These are phyloP conservation scores for Erannis defoliaria DNA, from an alignment of 2,888 invertebrate species.

Conservation along the genomic window DNA sequence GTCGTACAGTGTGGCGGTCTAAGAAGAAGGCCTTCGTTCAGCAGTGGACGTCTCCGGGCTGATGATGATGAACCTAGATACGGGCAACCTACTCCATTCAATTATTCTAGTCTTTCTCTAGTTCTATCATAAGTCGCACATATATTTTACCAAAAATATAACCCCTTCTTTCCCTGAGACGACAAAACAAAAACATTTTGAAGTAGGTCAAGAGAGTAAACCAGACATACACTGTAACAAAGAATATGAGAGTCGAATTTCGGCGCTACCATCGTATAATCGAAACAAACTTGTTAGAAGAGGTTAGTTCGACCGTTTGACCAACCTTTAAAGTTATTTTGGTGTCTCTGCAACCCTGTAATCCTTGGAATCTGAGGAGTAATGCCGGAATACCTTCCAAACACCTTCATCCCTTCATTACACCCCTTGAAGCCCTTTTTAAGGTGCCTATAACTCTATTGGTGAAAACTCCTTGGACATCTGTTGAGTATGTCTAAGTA, in stretches of 20 bases:
- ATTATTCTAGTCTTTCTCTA: no score
- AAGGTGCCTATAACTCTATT: neutral
- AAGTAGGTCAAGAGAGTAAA: constrained; percentile 4
- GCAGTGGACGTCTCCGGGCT: no score
- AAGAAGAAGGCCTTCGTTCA: no score
- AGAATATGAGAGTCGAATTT: no score
- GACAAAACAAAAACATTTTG: constrained; percentile 5
- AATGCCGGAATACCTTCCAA: constrained; percentile 7
- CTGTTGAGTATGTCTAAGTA: no score
- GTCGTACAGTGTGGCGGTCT: no score
- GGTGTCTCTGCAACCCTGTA: no score
- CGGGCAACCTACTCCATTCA: no score
- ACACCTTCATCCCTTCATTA: constrained; percentile 19
- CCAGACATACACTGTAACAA: neutral
- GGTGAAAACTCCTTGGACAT: neutral
- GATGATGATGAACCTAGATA: neutral
- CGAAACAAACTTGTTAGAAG: no score
- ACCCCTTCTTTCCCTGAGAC: neutral
- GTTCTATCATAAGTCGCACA: neutral
- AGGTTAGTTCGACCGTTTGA: no score
- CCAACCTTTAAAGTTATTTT: no score
- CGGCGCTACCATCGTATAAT: no score
- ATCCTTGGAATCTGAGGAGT: neutral
- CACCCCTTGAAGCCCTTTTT: constrained; percentile 5
- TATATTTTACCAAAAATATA: neutral